Evolutionary conservation across 2,113 vertebrate species (phyloP).

Genomic region (Varanus komodoensis): DNA sequence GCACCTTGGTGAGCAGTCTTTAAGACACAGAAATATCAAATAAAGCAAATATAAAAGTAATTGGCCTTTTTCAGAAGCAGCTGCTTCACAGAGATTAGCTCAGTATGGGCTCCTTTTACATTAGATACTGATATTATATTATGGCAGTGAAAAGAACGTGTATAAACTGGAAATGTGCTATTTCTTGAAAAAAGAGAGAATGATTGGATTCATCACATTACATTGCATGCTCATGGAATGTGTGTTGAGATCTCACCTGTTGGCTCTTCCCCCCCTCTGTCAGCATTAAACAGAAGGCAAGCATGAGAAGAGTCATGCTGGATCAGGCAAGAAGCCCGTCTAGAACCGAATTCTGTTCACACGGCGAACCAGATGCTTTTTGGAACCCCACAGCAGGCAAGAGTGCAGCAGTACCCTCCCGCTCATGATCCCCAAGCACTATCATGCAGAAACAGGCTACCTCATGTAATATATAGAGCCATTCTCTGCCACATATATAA

Average conservation of each 20-base stretch:
- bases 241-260: no score
- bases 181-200: constrained; percentile 13
- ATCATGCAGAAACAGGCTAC: no score
- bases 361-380: no score
- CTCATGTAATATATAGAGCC: no score
- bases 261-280: background rate
- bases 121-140: constrained; percentile 47
- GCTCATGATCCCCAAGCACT: no score
- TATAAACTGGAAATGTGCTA: constrained; percentile 48
- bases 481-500: no score
- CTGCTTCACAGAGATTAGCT: constrained; percentile 49
- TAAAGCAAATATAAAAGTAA: constrained; percentile 52
- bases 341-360: no score
- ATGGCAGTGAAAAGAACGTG: constrained; percentile 35
- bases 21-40: constrained; percentile 55
- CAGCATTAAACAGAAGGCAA: background rate
- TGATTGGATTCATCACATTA: background rate
- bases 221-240: no score
- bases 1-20: constrained; percentile 47
- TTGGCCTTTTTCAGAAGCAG: constrained; percentile 50
- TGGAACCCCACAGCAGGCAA: no score
- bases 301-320: background rate
- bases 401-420: no score
- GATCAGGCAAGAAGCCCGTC: no score
- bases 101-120: constrained; percentile 32